Base-by-base conservation (phyloP, 2,888 invertebrate genomes). In the Agonopterix alstromeriana region DNA sequence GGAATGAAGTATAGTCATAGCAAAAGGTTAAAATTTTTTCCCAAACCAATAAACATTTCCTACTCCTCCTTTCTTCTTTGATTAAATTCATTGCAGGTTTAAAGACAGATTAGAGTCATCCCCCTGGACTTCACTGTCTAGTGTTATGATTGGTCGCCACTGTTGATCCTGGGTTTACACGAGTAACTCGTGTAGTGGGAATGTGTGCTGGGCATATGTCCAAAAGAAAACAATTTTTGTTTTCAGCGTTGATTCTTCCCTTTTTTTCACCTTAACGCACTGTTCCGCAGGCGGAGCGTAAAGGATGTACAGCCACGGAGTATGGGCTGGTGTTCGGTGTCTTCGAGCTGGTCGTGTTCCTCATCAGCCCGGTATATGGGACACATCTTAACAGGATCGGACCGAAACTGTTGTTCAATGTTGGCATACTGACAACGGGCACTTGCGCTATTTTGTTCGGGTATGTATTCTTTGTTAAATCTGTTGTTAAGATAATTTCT, bases 311-410 rank as follows among this genome's bases (percentile, higher is more conserved):
- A 10, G 93, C 95, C 0, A 93, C 95, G 8, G 94, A 96, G 67
- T 96, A 95, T 71, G 97, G 97, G 0, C 87, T 96, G 55, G 96
- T 97, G 0, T 97, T 97, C 72, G 96, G 96, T 1, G 90, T 95
- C 42, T 97, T 96, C 77, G 95, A 97, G 72, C 82, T 97, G 49
- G 92, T 94, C 17, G 95, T 96, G 47, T 96, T 96, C 75, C 68
- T 96, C 35, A 91, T 95, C 51, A 95, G 96, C 57, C 96, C 96
- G 0, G 63, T 96, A 10, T 96, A 95, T 68, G 96, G 97, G 42
- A 93, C 94, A 58, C 90, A 94, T 69, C 89, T 97, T 52, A 93
- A 94, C 68, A 90, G 89, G 62, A 90, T 96, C 50, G 96, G 96
- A 0, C 94, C 96, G 0, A 95, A 95, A 70, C 72, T 93, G 10